Conservation (phyloP, 2,888 invertebrate species). For the Serripes groenlandicus region DNA sequence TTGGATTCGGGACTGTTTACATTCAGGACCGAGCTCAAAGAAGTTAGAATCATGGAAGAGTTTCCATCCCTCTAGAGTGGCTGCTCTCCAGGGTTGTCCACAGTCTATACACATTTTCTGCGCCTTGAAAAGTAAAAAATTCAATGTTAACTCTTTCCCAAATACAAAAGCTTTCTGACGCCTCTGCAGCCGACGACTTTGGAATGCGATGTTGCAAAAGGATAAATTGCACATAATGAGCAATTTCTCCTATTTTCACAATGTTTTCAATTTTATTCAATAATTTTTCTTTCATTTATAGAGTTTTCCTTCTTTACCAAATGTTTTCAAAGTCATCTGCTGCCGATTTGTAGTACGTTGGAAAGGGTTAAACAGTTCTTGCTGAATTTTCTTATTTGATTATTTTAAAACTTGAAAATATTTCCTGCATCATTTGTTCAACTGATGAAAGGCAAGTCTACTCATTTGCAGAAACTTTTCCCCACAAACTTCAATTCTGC, state of each 20-base stretch:
- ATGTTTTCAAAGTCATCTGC: no score
- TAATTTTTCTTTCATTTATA: no score
- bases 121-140: slow-evolving; percentile 87
- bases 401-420: no score
- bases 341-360: no score
- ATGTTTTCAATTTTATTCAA: background rate
- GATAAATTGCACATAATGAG: background rate
- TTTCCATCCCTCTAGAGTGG: slow-evolving; percentile 96
- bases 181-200: background rate
- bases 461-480: no score
- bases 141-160: background rate
- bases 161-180: background rate
- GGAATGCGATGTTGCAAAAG: background rate
- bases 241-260: background rate
- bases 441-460: no score
- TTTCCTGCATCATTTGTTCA: no score
- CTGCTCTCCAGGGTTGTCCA: slow-evolving; percentile 97
- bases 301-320: no score
- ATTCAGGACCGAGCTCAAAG: slow-evolving; percentile 72
- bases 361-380: no score
- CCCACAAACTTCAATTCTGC: no score
- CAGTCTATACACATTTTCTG: slow-evolving; percentile 93
- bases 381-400: no score
- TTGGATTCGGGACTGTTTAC: slow-evolving; percentile 89
- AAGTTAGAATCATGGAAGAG: slow-evolving; percentile 95